phyloP scores from a whole-genome alignment of 2,797 vertebrate genomes.

The Serranus cabrilla region DNA sequence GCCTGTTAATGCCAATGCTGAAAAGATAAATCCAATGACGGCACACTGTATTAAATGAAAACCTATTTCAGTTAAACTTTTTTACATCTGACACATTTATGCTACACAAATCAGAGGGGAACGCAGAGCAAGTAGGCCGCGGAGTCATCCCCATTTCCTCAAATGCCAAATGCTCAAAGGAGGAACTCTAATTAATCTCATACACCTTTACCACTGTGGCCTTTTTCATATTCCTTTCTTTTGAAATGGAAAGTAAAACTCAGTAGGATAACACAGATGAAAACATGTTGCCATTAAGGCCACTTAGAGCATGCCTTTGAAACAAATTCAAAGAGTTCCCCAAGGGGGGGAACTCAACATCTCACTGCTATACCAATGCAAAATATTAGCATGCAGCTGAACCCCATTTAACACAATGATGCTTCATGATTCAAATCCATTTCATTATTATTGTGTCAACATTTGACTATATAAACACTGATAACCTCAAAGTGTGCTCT shows the following conservation, averaged over 20 bases:
- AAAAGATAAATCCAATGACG: constrained; percentile 7
- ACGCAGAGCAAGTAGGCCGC: constrained; percentile 40
- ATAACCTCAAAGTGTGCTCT: neutral
- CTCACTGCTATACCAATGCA: neutral
- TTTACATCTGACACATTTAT: constrained; percentile 34
- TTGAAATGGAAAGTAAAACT: constrained; percentile 51
- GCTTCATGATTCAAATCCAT: constrained; percentile 1
- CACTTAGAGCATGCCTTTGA: constrained; percentile 34
- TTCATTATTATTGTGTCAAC: neutral
- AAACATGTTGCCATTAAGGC: constrained; percentile 39
- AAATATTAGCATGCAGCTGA: neutral
- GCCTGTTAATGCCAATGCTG: neutral
- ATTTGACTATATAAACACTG: neutral
- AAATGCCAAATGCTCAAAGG: constrained; percentile 63
- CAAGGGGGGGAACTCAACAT: neutral
- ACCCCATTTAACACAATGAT: neutral
- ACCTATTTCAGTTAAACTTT: constrained; percentile 10
- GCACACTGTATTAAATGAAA: neutral
- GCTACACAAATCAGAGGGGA: constrained; percentile 35
- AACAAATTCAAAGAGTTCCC: constrained; percentile 28
- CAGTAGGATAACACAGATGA: constrained; percentile 44
- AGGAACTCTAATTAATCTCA: constrained; percentile 65
- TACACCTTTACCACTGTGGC: constrained; percentile 53
- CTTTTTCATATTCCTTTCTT: constrained; percentile 40
- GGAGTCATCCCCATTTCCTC: constrained; percentile 36